Evolutionary conservation across 2,797 vertebrate species (phyloP).

Genomic region (Aselliscus stoliczkanus): DNA sequence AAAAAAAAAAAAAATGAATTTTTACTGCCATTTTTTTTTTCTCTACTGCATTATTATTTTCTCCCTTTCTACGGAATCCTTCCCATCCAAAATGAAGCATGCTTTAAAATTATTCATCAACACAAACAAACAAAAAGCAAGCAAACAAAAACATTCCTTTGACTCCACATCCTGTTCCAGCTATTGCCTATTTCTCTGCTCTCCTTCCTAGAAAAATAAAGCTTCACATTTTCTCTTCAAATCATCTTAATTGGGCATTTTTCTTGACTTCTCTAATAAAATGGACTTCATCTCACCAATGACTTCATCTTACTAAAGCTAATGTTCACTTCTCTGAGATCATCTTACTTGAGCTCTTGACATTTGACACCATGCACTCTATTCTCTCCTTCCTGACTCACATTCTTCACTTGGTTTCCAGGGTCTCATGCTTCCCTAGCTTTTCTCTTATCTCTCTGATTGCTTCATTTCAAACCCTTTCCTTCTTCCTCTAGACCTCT

Average conservation of each 20-base stretch:
- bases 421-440: not conserved
- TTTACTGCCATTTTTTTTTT: not conserved
- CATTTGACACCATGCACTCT: not conserved
- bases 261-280: conserved; percentile 4
- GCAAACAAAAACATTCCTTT: not conserved
- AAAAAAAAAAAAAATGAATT: not conserved
- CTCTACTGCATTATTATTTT: not conserved
- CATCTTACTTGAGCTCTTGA: not conserved
- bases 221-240: not conserved
- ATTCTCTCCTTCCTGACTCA: not conserved
- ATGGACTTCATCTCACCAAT: not conserved
- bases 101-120: not conserved
- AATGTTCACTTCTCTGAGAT: conserved; percentile 20
- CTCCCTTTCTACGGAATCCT: not conserved
- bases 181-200: not conserved
- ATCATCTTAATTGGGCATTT: not conserved
- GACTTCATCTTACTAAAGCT: conserved; percentile 14
- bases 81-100: not conserved
- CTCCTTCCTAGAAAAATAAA: not conserved
- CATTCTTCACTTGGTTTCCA: not conserved
- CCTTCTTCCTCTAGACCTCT: not conserved
- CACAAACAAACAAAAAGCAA: not conserved
- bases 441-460: not conserved
- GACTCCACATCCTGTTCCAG: not conserved
- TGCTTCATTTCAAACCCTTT: not conserved